Percentiles rank a stretch among this genome's conserved stretches.
These are phyloP conservation scores for Caenorhabditis briggsae DNA, from an alignment of 1,140 invertebrate genomes.

Conservation along the genomic window DNA sequence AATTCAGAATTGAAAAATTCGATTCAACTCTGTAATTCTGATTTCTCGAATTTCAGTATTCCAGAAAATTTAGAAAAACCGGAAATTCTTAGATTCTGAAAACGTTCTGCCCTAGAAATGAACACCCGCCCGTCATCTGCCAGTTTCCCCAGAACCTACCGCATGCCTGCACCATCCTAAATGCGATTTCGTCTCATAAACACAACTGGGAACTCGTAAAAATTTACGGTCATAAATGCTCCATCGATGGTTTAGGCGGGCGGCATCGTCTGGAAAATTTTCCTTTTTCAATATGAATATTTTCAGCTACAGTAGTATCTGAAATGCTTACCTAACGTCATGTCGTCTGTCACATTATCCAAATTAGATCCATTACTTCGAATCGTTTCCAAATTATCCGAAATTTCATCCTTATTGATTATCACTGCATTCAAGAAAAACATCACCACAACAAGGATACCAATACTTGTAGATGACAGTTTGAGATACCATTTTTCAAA, in stretches of 20 bases:
- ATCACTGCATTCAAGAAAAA: background rate
- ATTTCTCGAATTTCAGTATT: too few species aligned
- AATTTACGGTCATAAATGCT: slow-evolving; percentile 1
- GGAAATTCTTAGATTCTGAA: too few species aligned
- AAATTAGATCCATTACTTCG: background rate
- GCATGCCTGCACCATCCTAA: slow-evolving; percentile 8
- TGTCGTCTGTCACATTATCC: background rate
- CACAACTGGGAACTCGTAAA: background rate
- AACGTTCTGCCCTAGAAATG: too few species aligned
- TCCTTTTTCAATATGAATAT: background rate
- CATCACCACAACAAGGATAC: background rate
- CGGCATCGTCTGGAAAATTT: background rate
- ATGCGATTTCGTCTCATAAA: slow-evolving; percentile 20
- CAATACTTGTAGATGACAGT: slow-evolving; percentile 1
- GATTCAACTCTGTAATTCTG: too few species aligned
- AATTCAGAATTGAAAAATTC: too few species aligned
- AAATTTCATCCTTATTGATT: slow-evolving; percentile 1
- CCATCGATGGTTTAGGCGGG: slow-evolving; percentile 16
- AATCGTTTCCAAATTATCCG: background rate
- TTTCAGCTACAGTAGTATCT: background rate
- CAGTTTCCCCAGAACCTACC: background rate
- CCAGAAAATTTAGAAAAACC: too few species aligned
- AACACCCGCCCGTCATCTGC: too few species aligned
- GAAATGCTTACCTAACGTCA: background rate
- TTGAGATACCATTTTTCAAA: slow-evolving; percentile 36